A percentile compares a stretch with the other conserved stretches of the same genome.
Evolutionary conservation across 2,888 invertebrate species (phyloP).

Genomic region (Orthonevra nobilis): DNA sequence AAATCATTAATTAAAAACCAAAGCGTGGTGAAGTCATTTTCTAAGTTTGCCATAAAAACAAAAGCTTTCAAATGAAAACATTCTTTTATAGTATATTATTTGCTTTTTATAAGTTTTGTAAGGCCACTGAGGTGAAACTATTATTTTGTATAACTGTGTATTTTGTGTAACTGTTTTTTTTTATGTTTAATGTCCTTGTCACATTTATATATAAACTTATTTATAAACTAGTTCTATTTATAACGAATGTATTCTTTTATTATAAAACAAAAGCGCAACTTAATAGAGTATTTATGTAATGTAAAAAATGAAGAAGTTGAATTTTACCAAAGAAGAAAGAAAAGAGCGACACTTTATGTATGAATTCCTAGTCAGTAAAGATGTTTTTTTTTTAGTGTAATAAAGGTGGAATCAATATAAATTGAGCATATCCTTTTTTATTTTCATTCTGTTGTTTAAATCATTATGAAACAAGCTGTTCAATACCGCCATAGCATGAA

Average conservation of each 20-base stretch:
- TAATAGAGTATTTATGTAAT: constrained; percentile 46
- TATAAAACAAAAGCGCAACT: constrained; percentile 36
- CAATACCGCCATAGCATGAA: too few species aligned
- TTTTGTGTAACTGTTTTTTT: constrained; percentile 8
- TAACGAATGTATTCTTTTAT: constrained; percentile 6
- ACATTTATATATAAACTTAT: constrained; percentile 18
- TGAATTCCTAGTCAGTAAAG: constrained; percentile 70
- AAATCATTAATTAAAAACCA: constrained; percentile 1
- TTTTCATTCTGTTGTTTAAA: too few species aligned
- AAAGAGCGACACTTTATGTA: constrained; percentile 47
- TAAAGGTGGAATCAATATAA: constrained; percentile 56
- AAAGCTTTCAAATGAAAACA: too few species aligned
- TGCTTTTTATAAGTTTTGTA: constrained; percentile 20
- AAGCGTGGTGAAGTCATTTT: constrained; percentile 10
- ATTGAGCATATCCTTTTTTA: neutral
- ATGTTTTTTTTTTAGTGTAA: constrained; percentile 69
- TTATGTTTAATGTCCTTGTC: constrained; percentile 34
- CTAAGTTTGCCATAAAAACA: constrained; percentile 48
- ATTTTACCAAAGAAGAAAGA: constrained; percentile 22
- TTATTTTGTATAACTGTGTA: constrained; percentile 27
- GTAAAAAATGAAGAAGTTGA: constrained; percentile 38
- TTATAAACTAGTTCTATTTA: constrained; percentile 23
- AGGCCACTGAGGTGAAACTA: too few species aligned
- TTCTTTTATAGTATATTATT: too few species aligned
- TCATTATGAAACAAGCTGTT: too few species aligned